Evolutionary conservation across 2,888 invertebrate genomes (phyloP).

Genomic region (Auanema sp.): DNA sequence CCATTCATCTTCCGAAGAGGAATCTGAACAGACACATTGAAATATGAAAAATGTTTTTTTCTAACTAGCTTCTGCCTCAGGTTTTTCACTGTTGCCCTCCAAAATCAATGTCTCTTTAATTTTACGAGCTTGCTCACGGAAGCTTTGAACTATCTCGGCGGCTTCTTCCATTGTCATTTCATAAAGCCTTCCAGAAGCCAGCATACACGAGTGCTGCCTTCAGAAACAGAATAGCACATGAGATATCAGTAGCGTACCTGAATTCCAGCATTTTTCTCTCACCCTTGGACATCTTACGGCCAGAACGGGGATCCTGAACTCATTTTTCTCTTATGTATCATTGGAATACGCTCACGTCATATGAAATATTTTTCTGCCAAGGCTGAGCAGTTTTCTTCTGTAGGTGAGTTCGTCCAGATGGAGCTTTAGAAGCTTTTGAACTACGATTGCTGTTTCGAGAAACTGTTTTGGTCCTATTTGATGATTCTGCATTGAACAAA

Average conservation of each 20-base stretch:
- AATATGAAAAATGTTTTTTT: neutral
- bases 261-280: constrained; percentile 21
- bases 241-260: constrained; percentile 7
- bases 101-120: constrained; percentile 2
- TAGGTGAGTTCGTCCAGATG: too few species aligned
- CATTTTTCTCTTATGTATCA: too few species aligned
- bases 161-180: constrained; percentile 3
- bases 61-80: constrained; percentile 3
- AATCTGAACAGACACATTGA: constrained; percentile 12
- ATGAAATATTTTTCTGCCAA: too few species aligned
- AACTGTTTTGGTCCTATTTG: too few species aligned
- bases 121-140: constrained; percentile 4
- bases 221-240: neutral
- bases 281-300: constrained; percentile 9
- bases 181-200: neutral
- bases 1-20: constrained; percentile 50
- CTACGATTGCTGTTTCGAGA: too few species aligned
- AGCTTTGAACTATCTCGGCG: neutral
- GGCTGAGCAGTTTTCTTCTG: too few species aligned
- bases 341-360: neutral
- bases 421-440: too few species aligned
- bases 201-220: neutral
- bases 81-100: constrained; percentile 1
- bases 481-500: too few species aligned
- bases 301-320: neutral